These are phyloP conservation scores for Silurus asotus DNA, from an alignment of 2,113 vertebrate species.

Conservation along the genomic window DNA sequence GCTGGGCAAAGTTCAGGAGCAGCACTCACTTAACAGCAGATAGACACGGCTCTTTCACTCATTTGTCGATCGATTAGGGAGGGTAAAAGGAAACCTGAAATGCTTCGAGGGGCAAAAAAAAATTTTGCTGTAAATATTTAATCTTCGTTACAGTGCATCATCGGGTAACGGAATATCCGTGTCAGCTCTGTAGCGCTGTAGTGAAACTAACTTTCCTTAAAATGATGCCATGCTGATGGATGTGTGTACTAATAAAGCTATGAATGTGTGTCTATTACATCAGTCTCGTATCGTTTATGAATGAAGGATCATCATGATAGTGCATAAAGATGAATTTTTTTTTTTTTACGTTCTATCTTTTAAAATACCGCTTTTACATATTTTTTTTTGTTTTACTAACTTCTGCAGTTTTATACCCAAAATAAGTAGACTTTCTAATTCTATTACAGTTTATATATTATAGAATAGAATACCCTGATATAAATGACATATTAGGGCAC, in stretches of 20 bases:
- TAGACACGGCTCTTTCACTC: background rate
- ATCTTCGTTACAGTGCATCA: no score
- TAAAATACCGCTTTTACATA: background rate
- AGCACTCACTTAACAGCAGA: background rate
- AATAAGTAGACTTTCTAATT: background rate
- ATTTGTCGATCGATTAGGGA: background rate
- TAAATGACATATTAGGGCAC: background rate
- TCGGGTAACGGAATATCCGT: background rate
- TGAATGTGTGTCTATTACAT: background rate
- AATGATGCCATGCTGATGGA: background rate
- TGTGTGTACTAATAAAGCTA: background rate
- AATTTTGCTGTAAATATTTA: background rate
- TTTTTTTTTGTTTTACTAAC: background rate
- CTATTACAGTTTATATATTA: no score
- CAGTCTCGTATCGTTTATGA: background rate
- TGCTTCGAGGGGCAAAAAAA: background rate
- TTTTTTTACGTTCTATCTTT: no score
- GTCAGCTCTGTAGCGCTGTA: background rate
- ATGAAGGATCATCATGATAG: background rate
- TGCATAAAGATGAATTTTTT: background rate
- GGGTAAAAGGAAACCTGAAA: background rate
- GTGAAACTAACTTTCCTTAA: background rate
- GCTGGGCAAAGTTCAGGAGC: background rate
- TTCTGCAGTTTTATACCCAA: background rate
- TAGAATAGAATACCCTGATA: background rate